Evolutionary conservation across 2,888 invertebrate species (phyloP), one percentile per base, ranked within the genome.

Genomic region (Lasioglossum leucozonium): DNA sequence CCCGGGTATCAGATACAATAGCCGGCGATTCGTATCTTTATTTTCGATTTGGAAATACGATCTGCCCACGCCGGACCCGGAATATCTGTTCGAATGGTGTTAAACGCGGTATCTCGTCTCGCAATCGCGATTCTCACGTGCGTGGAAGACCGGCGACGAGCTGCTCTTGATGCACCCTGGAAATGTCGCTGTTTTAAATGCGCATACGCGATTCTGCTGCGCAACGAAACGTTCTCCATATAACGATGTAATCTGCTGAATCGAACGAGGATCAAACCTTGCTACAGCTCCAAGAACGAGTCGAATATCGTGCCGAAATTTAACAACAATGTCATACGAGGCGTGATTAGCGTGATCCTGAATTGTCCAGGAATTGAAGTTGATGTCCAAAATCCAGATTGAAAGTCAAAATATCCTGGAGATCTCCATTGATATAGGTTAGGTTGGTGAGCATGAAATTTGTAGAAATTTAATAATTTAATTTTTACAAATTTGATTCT

Each of bases 91-190:
- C 1, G 62, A 42, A 65, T n/a, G 42, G 51, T n/a, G 81, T 79
- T 82, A 55, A 79, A 73, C n/a, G 62, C 62, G 55, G 8, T 82
- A 79, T 73, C 58, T 58, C 30, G 55, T 73, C 42, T 51, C 51
- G 34, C 18, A 26, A 58, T 79, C 55, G 44, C 37, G 67, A 69
- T 82, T 82, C 82, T 51, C 82, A 80, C 80, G 71, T 71, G 81
- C 30, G 44, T 44, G n/a, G 40, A 82, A n/a, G 37, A 34, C 40
- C 77, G 37, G 4, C 16, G 47, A 44, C 40, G 34, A 62, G 26
- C 42, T 11, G 8, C 34, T 18, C 13, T 44, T 18, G 34, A 13
- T 51, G 42, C 67, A 65, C 51, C 8, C 62, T 75, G 75, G 34
- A 72, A 73, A 67, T 44, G 42, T 44, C 44, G 18, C 58, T 76